Base-by-base conservation (phyloP, 2,113 vertebrate genomes). In the Rhinolophus sinicus region DNA sequence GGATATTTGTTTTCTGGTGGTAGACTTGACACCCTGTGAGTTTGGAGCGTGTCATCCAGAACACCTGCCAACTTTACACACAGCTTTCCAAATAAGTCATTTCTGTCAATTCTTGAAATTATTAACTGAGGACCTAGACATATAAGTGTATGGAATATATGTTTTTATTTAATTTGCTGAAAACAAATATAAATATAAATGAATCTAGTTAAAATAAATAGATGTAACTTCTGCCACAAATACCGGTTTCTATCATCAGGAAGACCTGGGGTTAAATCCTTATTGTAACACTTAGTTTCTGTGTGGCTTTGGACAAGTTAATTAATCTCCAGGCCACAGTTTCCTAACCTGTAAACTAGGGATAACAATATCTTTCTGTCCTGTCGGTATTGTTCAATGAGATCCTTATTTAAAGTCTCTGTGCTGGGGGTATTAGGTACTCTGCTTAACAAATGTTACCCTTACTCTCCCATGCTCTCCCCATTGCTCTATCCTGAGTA, bases 141-240 rank as follows among this genome's bases (percentile, higher is more conserved):
- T 72, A 26, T 35, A 82, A n/a, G 28, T 40, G 2, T 35, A 52
- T 35, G 33, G 47, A 44, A 64, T 56, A 58, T 38, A 33, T n/a
- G 12, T 8, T 91, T 77, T 65, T 24, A 78, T 88, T 81, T 50
- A 72, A 82, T 65, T 72, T 77, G 67, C 78, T 64, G 13, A 69
- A 70, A 60, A 90, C 26, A 38, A 69, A 14, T 82, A n/a, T 24
- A 47, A 75, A 14, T 82, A 38, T 19, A 80, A 84, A 72, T 58
- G 44, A 70, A 82, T 56, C 44, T 81, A 72, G 88, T 64, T 70
- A 21, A 78, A 72, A 72, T 47, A 88, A 50, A 52, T 50, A 80
- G 50, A 77, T 28, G 64, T 87, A 73, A 82, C 65, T 72, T 94
- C 30, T 81, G 3, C 35, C 52, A 70, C 33, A 64, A 24, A 69